Evolutionary conservation across 2,888 invertebrate species (phyloP).

Genomic region (Synanthedon vespiformis): DNA sequence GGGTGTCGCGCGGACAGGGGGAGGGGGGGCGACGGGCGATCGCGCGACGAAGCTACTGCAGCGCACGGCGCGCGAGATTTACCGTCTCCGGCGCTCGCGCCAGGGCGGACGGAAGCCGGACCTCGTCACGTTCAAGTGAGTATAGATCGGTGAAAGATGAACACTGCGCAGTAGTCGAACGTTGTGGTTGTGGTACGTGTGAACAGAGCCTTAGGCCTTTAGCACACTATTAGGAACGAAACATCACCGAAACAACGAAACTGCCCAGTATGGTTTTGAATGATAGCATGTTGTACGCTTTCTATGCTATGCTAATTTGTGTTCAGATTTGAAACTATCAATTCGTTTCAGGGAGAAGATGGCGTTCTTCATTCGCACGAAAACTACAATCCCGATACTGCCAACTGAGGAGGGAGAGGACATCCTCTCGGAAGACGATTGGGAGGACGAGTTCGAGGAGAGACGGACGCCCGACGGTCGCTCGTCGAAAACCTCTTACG

Average conservation of each 20-base stretch:
- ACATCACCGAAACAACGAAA: no score
- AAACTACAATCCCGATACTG: conserved; percentile 79
- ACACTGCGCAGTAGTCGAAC: no score
- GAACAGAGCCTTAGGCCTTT: no score
- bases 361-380: conserved; percentile 92
- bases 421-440: conserved; percentile 58
- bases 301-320: no score
- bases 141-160: no score
- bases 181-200: no score
- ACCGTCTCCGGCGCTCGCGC: conserved; percentile 87
- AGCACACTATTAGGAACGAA: no score
- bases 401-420: conserved; percentile 73
- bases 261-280: no score
- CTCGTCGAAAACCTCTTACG: conserved; percentile 59
- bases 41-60: conserved; percentile 86
- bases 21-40: conserved; percentile 59
- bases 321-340: no score
- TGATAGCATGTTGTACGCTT: no score
- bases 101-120: conserved; percentile 91
- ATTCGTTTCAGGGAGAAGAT: conserved; percentile 86
- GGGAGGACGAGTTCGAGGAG: conserved; percentile 57
- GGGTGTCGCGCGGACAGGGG: conserved; percentile 22
- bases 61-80: conserved; percentile 91
- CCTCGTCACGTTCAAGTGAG: conserved; percentile 92
- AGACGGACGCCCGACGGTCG: conserved; percentile 57